phyloP scores from a whole-genome alignment of 2,888 invertebrate genomes.

The Neoaliturus tenellus region DNA sequence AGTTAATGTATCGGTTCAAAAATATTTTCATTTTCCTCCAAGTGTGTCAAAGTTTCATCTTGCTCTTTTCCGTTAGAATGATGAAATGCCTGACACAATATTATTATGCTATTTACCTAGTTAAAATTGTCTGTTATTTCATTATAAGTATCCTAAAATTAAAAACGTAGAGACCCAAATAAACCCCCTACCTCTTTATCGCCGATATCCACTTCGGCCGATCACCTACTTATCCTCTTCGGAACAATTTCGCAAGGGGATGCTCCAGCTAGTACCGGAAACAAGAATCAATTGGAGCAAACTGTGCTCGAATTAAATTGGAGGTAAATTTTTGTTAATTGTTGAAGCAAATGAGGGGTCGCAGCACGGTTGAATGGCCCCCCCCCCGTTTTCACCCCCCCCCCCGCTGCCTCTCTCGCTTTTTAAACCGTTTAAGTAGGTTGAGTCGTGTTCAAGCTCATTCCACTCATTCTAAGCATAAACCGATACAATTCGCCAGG shows the following conservation, averaged over 20 bases:
- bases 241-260: neutral
- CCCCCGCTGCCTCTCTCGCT: neutral
- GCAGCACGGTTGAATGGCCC: constrained; percentile 37
- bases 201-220: neutral
- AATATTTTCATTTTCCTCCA: no score
- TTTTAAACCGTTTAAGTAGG: constrained; percentile 53
- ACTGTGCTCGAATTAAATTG: constrained; percentile 39
- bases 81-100: no score
- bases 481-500: neutral
- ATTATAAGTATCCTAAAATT: no score
- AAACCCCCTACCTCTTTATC: no score
- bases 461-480: constrained; percentile 20
- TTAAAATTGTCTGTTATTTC: no score
- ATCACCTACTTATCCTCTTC: neutral
- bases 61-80: no score
- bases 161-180: no score
- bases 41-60: no score
- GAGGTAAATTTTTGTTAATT: constrained; percentile 59
- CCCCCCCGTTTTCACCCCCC: neutral
- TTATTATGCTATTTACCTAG: no score
- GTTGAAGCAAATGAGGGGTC: constrained; percentile 48
- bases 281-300: constrained; percentile 37
- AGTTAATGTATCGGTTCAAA: no score
- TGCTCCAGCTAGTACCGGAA: neutral
- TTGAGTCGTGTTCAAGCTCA: constrained; percentile 17